A percentile compares a stretch with the other conserved stretches of the same genome.
phyloP scores from a whole-genome alignment of 2,113 vertebrate genomes.

The Gulo gulo region DNA sequence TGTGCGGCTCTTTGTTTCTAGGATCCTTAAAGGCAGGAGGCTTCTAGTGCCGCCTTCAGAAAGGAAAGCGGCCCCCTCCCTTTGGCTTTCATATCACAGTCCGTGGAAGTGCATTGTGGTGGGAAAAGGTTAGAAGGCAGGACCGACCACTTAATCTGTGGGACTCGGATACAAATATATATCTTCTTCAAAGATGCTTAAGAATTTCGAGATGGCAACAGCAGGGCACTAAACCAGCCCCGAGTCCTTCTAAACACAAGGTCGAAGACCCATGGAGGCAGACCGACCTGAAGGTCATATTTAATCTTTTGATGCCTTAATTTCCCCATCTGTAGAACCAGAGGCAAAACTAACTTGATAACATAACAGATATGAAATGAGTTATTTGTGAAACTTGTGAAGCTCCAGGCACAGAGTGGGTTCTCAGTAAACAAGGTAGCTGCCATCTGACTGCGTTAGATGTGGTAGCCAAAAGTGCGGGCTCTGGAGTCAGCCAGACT shows the following conservation, averaged over 20 bases:
- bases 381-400: background rate
- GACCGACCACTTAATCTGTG: background rate
- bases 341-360: background rate
- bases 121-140: background rate
- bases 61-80: background rate
- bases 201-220: background rate
- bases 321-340: background rate
- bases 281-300: background rate
- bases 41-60: background rate
- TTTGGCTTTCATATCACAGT: background rate
- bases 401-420: background rate
- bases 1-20: background rate
- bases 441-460: background rate
- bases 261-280: background rate
- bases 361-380: background rate
- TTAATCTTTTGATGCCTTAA: background rate
- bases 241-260: background rate
- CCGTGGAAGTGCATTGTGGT: background rate
- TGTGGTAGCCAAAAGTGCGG: background rate
- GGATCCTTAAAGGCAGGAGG: background rate
- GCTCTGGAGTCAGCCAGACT: background rate
- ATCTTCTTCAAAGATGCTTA: background rate
- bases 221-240: background rate
- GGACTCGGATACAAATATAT: background rate
- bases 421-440: background rate